phyloP scores from a whole-genome alignment of 2,797 vertebrate genomes.

The Gambusia yucatana region DNA sequence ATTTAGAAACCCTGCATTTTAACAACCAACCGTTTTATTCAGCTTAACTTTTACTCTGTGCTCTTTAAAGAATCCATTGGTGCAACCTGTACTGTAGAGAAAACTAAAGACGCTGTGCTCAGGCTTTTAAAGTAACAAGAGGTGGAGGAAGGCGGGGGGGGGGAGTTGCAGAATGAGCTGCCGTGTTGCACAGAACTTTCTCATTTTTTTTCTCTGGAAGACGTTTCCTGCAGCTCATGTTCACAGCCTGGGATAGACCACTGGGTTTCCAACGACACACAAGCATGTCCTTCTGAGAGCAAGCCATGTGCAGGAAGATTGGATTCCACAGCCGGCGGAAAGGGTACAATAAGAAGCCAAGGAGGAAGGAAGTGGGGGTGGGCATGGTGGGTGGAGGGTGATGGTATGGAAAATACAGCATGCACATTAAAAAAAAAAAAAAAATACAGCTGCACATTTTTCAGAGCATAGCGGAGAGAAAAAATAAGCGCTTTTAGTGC shows the following conservation, averaged over 20 bases:
- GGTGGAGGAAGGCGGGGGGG: background rate
- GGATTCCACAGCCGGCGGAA: slow-evolving; percentile 57
- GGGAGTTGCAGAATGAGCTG: background rate
- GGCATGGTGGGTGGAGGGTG: slow-evolving; percentile 26
- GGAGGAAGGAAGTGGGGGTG: slow-evolving; percentile 10
- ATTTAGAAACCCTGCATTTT: slow-evolving; percentile 11
- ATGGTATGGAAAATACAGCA: slow-evolving; percentile 68
- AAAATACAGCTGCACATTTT: slow-evolving; percentile 44
- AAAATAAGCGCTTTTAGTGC: slow-evolving; percentile 55
- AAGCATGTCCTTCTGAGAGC: slow-evolving; percentile 39
- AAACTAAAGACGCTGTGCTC: slow-evolving; percentile 3
- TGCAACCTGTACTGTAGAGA: slow-evolving; percentile 26
- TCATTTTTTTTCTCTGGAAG: slow-evolving; percentile 13
- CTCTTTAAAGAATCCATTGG: background rate
- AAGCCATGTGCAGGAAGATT: slow-evolving; percentile 59
- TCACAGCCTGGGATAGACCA: slow-evolving; percentile 20
- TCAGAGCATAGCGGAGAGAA: slow-evolving; percentile 58
- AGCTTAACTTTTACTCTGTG: background rate
- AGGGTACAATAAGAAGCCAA: slow-evolving; percentile 50
- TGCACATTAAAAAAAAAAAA: slow-evolving; percentile 16
- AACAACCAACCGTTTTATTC: slow-evolving; percentile 9
- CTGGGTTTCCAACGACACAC: slow-evolving; percentile 13
- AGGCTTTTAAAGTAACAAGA: background rate
- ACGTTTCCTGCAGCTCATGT: slow-evolving; percentile 46
- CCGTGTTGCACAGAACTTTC: slow-evolving; percentile 18